Base-by-base conservation (phyloP, 2,888 invertebrate species). In the Phyto melanocephala region DNA sequence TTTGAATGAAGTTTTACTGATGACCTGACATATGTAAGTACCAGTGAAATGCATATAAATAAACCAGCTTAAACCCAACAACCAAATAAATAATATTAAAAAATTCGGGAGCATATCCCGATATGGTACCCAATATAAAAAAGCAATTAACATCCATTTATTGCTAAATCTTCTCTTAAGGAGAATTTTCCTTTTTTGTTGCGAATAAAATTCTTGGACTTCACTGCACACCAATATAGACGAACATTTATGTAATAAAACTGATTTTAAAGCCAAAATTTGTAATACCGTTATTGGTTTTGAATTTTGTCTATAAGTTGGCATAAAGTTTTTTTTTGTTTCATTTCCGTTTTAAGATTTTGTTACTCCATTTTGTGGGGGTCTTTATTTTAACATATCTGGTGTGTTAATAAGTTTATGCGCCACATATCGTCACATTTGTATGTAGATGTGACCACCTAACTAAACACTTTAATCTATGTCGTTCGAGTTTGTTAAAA, bases 381-480 rank as follows among this genome's bases (percentile, higher is more conserved):
- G 65, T 33, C 67, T 71, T 54, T 40, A 40, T 71, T 65, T 65
- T 15, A 71, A 58, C 2, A 40, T 56, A 22, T 33, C 50, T 74
- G 50, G 17, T 68, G 63, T 63, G 74, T 68, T 72, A 77, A 77
- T 56, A 56, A 56, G 68, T 68, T 42, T 50, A 40, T 28, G 17
- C 35, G n/a, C 7, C 3, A 35, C 40, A 65, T 11, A 50, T 54
- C 28, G 40, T 3, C 6, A 28, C 5, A 37, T n/a, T 22, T 22
- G 4, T 8, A 24, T 45, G 45, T 13, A 42, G 17, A 15, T 2
- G 15, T n/a, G n/a, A 22, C 11, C 33, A 1, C 28, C 15, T 6
- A 28, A 15, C n/a, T 45, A 6, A 1, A 10, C 2, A 40, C n/a
- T 8, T 11, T n/a, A 54, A 24, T 52, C 3, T 24, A 2, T 28